Base-by-base conservation (phyloP, 1,140 invertebrate genomes). In the Magallana gigas region DNA sequence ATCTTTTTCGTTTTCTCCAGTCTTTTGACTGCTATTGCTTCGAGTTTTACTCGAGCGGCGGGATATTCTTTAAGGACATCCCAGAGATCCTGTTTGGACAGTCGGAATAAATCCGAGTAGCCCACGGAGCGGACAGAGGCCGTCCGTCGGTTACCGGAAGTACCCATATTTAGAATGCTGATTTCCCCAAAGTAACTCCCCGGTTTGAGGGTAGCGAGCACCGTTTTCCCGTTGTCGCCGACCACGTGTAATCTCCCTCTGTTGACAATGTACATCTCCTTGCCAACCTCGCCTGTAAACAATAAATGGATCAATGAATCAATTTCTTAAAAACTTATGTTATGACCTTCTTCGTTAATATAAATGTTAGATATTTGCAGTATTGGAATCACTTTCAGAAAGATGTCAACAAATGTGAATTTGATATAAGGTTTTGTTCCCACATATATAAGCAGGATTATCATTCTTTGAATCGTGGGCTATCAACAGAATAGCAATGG, bases 181-280 rank as follows among this genome's bases (percentile, higher is more conserved):
- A 99, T 99, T 96, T 99, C 99, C 91, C 99, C 99, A 96, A 99
- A 99, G 96, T 99, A 99, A 94, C 98, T 99, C 94, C 98, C 98
- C n/a, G 94, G 94, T 91, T 93, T 94, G 1, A 99, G 96, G 87
- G 98, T 99, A 90, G 98, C 98, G 93, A 99, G 96, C 68, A 99
- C 98, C 48, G 98, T 98, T 95, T 98, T 98, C 81, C 98, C 98
- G 88, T 94, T 94, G 95, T 99, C 98, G 18, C 98, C 98, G 58
- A 99, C 98, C 90, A 99, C 98, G 95, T 99, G 98, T 64, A 99
- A 96, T 91, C 97, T 96, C 88, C 99, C 98, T 84, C 98, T 96
- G 95, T 99, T 99, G 90, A 99, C 98, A 96, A 99, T 99, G 96
- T 99, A 99, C 98, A 99, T 99, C 95, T 99, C 98, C 95, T 99